A percentile compares a stretch with the other conserved stretches of the same genome.
phyloP scores from a whole-genome alignment of 1,140 invertebrate genomes.

The Elysia chlorotica region DNA sequence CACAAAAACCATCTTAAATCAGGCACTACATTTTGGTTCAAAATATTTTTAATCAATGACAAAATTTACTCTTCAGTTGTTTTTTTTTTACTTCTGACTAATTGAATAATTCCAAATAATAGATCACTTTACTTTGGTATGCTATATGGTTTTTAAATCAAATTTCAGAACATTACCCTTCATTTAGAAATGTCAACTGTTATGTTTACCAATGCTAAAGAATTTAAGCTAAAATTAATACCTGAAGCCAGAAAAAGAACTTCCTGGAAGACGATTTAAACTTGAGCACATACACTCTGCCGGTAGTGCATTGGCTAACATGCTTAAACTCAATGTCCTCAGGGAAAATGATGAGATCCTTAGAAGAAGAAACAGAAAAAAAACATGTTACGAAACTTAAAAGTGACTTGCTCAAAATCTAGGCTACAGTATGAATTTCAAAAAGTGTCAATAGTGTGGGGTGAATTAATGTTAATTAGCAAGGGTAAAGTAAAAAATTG shows the following conservation, averaged over 20 bases:
- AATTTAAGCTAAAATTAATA: too few relatives aligned
- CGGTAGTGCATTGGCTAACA: slow-evolving; percentile 94
- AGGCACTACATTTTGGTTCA: too few relatives aligned
- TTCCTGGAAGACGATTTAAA: slow-evolving; percentile 92
- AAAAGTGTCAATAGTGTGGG: neutral
- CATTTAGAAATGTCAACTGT: too few relatives aligned
- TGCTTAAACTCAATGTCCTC: slow-evolving; percentile 97
- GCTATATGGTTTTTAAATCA: too few relatives aligned
- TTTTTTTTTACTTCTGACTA: too few relatives aligned
- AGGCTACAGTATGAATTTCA: neutral
- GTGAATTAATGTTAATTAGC: neutral
- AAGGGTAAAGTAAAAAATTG: neutral
- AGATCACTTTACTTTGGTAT: too few relatives aligned
- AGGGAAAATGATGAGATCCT: slow-evolving; percentile 98
- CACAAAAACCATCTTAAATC: too few relatives aligned
- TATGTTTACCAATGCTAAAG: too few relatives aligned
- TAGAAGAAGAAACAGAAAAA: slow-evolving; percentile 32
- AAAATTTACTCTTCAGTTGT: too few relatives aligned
- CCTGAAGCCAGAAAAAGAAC: slow-evolving; percentile 98
- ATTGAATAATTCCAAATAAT: too few relatives aligned
- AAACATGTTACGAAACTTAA: neutral
- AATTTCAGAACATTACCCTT: too few relatives aligned
- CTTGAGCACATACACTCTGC: slow-evolving; percentile 92
- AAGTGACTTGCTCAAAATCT: neutral
- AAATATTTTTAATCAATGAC: too few relatives aligned